Evolutionary conservation across 2,888 invertebrate genomes (phyloP).

Genomic region (Acholoe squamosa): DNA sequence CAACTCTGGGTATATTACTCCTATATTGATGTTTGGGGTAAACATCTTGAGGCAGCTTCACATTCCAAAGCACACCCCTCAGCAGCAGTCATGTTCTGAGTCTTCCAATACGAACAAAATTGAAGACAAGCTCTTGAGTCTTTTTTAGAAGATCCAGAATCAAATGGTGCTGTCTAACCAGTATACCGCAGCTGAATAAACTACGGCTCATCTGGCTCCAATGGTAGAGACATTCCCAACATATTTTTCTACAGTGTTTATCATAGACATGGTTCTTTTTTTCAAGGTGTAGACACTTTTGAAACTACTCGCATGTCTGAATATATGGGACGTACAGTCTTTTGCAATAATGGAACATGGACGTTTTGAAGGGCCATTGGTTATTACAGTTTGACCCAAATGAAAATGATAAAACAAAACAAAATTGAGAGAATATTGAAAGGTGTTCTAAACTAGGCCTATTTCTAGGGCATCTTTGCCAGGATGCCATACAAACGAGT

Average conservation of each 20-base stretch:
- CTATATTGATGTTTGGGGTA: conserved; percentile 5
- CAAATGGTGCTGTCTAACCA: neutral
- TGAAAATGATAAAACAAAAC: too few species aligned
- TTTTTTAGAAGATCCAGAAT: neutral
- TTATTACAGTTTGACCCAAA: too few species aligned
- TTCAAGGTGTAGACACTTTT: neutral
- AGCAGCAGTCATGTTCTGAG: neutral
- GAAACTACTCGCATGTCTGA: too few species aligned
- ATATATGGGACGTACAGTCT: too few species aligned
- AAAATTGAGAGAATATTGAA: too few species aligned
- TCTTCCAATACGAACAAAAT: neutral
- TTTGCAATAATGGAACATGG: too few species aligned
- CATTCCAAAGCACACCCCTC: neutral
- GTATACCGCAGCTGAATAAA: neutral
- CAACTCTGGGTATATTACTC: too few species aligned
- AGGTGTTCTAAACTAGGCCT: too few species aligned
- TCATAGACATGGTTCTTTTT: neutral
- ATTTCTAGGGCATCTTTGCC: too few species aligned
- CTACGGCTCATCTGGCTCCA: neutral
- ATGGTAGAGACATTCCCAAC: neutral
- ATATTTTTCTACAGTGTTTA: conserved; percentile 9
- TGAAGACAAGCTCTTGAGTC: neutral
- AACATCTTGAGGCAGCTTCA: conserved; percentile 10
- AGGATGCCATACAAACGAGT: too few species aligned
- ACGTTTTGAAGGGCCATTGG: too few species aligned